Percentiles rank a stretch among this genome's conserved stretches.
These are phyloP conservation scores for Barbus barbus DNA, from an alignment of 2,113 vertebrate genomes.

Conservation along the genomic window DNA sequence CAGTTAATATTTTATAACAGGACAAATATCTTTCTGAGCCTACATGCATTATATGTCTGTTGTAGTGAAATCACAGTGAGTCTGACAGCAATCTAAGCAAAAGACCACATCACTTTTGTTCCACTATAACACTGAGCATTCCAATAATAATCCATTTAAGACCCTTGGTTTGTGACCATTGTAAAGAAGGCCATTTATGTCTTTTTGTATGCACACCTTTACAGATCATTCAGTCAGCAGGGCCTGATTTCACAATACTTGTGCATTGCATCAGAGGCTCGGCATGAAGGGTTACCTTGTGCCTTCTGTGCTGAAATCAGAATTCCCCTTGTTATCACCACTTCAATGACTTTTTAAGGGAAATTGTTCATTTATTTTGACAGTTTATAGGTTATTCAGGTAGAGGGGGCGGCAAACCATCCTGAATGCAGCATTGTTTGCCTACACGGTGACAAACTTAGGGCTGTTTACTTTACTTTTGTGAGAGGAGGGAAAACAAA, in stretches of 20 bases:
- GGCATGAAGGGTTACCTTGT: too few species aligned
- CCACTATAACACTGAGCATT: not conserved
- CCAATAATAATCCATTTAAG: not conserved
- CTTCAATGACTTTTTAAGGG: not conserved
- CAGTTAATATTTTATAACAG: not conserved
- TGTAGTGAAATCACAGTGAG: not conserved
- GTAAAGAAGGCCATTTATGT: not conserved
- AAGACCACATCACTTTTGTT: not conserved
- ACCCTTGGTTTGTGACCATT: not conserved
- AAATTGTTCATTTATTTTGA: not conserved
- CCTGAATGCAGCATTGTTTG: not conserved
- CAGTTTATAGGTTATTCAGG: not conserved
- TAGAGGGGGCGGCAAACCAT: not conserved
- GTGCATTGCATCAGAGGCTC: slow-evolving; percentile 32
- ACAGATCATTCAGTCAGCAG: not conserved
- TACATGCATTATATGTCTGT: not conserved
- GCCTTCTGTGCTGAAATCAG: not conserved
- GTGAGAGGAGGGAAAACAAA: not conserved
- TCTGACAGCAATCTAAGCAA: not conserved
- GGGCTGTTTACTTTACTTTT: not conserved
- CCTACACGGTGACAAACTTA: not conserved
- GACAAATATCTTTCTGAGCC: not conserved
- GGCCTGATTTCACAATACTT: slow-evolving; percentile 43
- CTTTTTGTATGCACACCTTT: not conserved
- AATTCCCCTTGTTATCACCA: slow-evolving; percentile 14